Conservation (phyloP, 2,113 vertebrate species). For the Corynorhinus townsendii region DNA sequence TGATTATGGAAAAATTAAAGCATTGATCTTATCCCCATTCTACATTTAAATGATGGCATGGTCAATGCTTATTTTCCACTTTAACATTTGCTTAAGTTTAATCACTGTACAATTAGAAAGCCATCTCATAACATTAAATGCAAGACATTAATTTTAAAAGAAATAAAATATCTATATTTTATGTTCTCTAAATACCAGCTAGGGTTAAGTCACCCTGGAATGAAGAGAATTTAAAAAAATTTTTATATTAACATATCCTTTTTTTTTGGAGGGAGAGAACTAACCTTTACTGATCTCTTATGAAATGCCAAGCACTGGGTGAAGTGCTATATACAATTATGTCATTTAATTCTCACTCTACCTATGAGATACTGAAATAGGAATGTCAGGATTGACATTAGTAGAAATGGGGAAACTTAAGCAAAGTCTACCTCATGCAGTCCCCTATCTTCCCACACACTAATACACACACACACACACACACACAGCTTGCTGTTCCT, state of each 20-base stretch:
- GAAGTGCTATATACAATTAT: neutral
- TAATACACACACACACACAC: neutral
- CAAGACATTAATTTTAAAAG: conserved; percentile 37
- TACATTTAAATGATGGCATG: conserved; percentile 26
- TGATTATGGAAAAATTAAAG: conserved; percentile 28
- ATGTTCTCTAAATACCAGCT: conserved; percentile 24
- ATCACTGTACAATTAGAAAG: conserved; percentile 56
- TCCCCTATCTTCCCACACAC: neutral
- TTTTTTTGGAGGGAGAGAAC: neutral
- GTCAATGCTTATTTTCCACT: neutral
- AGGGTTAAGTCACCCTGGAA: neutral
- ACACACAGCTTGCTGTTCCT: neutral
- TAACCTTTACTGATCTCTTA: conserved; percentile 1
- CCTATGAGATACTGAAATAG: neutral
- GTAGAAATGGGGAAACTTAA: neutral
- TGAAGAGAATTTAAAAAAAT: neutral
- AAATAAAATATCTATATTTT: conserved; percentile 27
- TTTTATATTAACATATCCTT: neutral
- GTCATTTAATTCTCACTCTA: neutral
- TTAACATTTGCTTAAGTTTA: conserved; percentile 56
- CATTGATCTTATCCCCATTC: neutral
- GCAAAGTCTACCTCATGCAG: neutral
- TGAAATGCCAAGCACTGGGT: neutral
- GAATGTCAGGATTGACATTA: neutral
- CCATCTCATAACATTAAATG: conserved; percentile 28